Conservation (phyloP, 2,113 vertebrate species). For the Echinops telfairi region DNA sequence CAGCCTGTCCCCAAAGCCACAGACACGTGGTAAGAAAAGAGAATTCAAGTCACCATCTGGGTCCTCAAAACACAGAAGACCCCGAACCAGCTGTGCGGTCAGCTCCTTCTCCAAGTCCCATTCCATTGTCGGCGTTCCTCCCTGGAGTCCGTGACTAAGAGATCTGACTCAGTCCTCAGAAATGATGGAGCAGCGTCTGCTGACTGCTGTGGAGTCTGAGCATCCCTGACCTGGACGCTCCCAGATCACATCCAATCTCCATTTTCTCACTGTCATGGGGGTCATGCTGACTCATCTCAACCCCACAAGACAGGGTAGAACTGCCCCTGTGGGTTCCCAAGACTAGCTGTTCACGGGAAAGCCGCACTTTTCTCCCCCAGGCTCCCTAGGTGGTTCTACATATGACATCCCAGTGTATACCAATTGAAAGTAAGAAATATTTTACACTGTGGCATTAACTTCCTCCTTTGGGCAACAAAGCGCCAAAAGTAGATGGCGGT, state of each 20-base stretch:
- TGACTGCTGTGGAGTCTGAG: too few species aligned
- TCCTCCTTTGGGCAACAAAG: not conserved
- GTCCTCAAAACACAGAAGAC: not conserved
- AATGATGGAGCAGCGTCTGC: not conserved
- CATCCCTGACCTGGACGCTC: too few species aligned
- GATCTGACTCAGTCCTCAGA: not conserved
- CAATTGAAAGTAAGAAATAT: not conserved
- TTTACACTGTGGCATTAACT: not conserved
- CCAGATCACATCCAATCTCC: too few species aligned
- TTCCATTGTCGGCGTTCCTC: not conserved
- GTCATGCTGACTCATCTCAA: too few species aligned
- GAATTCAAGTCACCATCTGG: constrained; percentile 15
- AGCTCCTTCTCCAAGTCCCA: not conserved
- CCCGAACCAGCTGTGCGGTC: constrained; percentile 34
- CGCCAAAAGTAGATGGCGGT: not conserved
- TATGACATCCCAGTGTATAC: not conserved
- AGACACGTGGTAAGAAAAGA: not conserved
- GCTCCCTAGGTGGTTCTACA: not conserved
- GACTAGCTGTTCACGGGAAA: too few species aligned
- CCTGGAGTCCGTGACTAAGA: not conserved
- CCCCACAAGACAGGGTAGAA: too few species aligned
- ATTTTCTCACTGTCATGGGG: too few species aligned
- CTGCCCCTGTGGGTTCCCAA: too few species aligned
- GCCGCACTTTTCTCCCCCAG: too few species aligned
- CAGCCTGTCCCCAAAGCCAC: not conserved